Base-by-base conservation (phyloP, 2,797 vertebrate species). In the Pogonophryne albipinna region DNA sequence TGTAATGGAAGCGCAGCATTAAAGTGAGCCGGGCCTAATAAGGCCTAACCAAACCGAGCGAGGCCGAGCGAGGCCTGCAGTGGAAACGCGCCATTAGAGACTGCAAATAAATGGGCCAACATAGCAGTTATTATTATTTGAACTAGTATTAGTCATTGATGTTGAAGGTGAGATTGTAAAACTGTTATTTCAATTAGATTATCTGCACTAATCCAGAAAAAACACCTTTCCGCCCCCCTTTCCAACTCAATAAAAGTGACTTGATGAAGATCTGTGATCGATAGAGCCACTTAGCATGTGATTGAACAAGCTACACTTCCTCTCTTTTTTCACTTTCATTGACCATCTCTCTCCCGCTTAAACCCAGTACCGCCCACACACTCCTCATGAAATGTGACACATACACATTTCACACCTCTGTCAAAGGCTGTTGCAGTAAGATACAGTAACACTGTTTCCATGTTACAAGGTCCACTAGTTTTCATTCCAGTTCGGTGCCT, bases 211-310 rank as follows among this genome's bases (percentile, higher is more conserved):
- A 44, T 46, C 42, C 51, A 51, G 45, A 57, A 69, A 51, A 57
- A 84, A 52, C 45, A 12, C 44, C n/a, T 59, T 61, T 38, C 42
- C 12, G 49, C 47, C 23, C 15, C 41, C n/a, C 23, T 12, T n/a
- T 67, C 15, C 17, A 16, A 66, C 66, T 82, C 79, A 66, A 85
- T 83, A 69, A 82, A 76, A 74, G 41, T 55, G 70, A 49, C 63
- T 62, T 80, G 74, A 88, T 86, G 82, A 90, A 79, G 75, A 84
- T 58, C 58, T 53, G 58, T 65, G 74, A 88, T 90, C 80, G 79
- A 91, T 87, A 82, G n/a, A 84, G 72, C 66, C 77, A 86, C 79
- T 70, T 82, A 73, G 78, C 73, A 73, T 72, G 56, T 64, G 78
- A 90, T 65, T 78, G 78, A 87, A 66, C 71, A 65, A 71, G 72